phyloP scores from a whole-genome alignment of 2,888 invertebrate genomes.

The Odiellus spinosus region DNA sequence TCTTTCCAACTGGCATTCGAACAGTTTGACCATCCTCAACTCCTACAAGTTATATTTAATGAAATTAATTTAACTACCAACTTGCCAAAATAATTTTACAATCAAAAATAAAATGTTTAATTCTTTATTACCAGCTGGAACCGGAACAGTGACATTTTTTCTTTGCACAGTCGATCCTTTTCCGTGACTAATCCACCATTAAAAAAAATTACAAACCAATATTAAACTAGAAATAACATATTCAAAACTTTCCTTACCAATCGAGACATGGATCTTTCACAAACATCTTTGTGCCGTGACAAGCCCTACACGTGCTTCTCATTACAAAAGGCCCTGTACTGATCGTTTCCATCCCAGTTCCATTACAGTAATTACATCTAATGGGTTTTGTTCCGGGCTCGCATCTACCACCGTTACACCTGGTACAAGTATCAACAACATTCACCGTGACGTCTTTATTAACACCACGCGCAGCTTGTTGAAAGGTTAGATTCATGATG shows the following conservation, averaged over 20 bases:
- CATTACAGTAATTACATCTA: conserved; percentile 82
- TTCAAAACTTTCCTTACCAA: no score
- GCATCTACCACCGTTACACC: conserved; percentile 67
- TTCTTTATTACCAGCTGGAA: conserved; percentile 54
- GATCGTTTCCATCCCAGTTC: conserved; percentile 64
- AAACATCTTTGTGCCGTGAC: conserved; percentile 66
- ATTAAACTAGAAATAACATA: no score
- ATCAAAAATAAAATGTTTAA: conserved; percentile 3
- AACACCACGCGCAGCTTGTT: conserved; percentile 81
- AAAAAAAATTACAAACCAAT: no score
- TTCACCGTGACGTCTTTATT: conserved; percentile 86
- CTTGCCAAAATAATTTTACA: conserved; percentile 5
- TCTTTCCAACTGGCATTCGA: conserved; percentile 70
- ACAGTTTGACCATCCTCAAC: conserved; percentile 96
- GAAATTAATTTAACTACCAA: neutral
- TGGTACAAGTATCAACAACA: conserved; percentile 77
- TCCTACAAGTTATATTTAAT: conserved; percentile 23
- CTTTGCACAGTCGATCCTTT: conserved; percentile 80
- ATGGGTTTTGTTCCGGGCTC: conserved; percentile 82
- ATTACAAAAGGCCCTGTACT: conserved; percentile 78
- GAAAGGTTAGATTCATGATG: conserved; percentile 75
- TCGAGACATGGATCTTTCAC: conserved; percentile 81
- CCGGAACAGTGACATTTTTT: conserved; percentile 74
- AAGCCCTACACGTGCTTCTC: conserved; percentile 84
- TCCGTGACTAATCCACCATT: no score